Base-by-base conservation (phyloP, 92 coral and sea anemone genomes). In the Porites divaricata region DNA sequence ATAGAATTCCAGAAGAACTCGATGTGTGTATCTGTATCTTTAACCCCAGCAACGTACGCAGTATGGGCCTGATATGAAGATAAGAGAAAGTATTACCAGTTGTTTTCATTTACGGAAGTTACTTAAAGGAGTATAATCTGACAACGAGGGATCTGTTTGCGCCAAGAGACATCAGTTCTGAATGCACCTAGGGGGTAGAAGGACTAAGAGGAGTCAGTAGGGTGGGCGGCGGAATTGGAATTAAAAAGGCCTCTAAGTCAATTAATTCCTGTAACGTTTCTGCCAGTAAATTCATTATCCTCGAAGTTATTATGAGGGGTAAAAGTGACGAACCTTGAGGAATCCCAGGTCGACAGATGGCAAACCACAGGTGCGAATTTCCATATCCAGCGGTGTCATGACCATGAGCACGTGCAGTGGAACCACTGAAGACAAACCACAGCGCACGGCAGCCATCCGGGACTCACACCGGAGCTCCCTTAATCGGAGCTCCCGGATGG, bases 281-380 rank as follows among this genome's bases (percentile, higher is more conserved):
- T 15, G 16, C 45, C 10, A 15, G 16, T 15, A 54, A 54, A 54
- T 54, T 54, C 59, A 54, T 54, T 15, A 54, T 54, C 59, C 12
- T 15, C 59, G 16, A 15, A 54, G 59, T 54, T 54, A 54, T 54
- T 2, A 9, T 54, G 59, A 11, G 14, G 25, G 21, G 2, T 49
- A 8, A 8, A 73, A 11, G 69, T 24, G n/a, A 62, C 61, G 58
- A 64, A 96, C 99, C 99, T 94, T 96, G 26, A 96, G 94, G 83
- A 96, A 96, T 88, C 95, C 99, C 63, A 96, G 87, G 72, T 96
- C 99, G 64, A 96, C 89, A 70, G 92, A 89, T 19, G 99, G 99
- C 10, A 90, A 80, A 45, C 98, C 99, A 85, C 99, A 96, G 23
- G 96, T 94, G 19, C 98, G 91, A 71, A 92, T 94, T 85, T 96